Base-by-base conservation (phyloP, 1,140 invertebrate genomes). In the Drosophila pseudoobscura region DNA sequence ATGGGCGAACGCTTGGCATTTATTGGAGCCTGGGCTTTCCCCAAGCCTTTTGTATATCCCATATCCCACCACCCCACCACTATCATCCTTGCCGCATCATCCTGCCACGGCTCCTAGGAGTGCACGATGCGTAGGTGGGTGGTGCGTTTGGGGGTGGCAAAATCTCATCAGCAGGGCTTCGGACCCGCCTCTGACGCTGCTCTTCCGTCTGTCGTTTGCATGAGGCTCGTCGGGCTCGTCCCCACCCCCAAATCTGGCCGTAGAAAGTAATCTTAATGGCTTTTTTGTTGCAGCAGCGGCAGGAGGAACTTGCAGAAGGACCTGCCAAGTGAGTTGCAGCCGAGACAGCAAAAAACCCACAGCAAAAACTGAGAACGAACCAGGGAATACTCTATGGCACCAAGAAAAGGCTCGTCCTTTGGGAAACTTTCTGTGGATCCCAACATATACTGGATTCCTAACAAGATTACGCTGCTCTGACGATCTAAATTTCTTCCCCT, bases 181-280 rank as follows among this genome's bases (percentile, higher is more conserved):
- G 51, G 24, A 20, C 31, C 20, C 24, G 35, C 43, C 50, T 57
- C 17, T 17, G 17, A 17, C 17, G 17, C 39, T 55, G 9, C 26
- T 59, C 15, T 11, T 3, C 15, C 65, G 63, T 43, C 43, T 58
- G 74, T 76, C 64, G 74, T 45, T 58, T 62, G 64, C 53, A 76
- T 49, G 61, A 59, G 73, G 62, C 73, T 45, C 56, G 56, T 75
- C 55, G 75, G 65, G 46, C 15, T 15, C 15, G 15, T 11, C 15
- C 24, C 20, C 20, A 24, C 35, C 31, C 60, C 65, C 55, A 82
- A 83, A 78, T 88, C 82, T 76, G 75, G 68, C 63, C 71, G 66
- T 83, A 88, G 84, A 87, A 88, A 83, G 83, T 87, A 87, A 87
- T 87, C 83, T 88, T 87, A 87, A 87, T 87, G 83, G 83, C 57